phyloP scores from a whole-genome alignment of 2,113 vertebrate genomes.

The Paraplagusia blochii region DNA sequence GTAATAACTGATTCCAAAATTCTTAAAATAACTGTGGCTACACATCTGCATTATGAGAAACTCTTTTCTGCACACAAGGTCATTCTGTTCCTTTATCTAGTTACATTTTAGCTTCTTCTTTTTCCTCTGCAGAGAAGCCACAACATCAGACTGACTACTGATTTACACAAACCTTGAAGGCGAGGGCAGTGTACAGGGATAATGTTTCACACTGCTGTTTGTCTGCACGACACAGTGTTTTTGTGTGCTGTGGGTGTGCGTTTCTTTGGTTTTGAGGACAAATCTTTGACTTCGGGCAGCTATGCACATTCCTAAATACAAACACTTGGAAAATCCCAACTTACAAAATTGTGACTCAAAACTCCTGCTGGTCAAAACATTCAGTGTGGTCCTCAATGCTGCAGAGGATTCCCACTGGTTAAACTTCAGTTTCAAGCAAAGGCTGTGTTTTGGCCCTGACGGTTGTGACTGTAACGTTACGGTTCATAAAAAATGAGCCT shows the following conservation, averaged over 20 bases:
- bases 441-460: too few species aligned
- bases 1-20: background rate
- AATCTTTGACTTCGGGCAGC: background rate
- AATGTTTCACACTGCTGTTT: conserved; percentile 1
- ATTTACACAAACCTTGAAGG: conserved; percentile 21
- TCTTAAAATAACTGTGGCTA: conserved; percentile 19
- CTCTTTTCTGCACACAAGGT: conserved; percentile 32
- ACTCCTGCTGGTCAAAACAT: too few species aligned
- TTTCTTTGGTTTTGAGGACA: background rate
- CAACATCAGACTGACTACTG: conserved; percentile 12
- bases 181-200: background rate
- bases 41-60: background rate
- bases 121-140: conserved; percentile 24
- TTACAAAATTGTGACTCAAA: too few species aligned
- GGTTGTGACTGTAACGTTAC: too few species aligned
- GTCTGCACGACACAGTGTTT: conserved; percentile 1
- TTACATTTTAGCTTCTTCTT: conserved; percentile 4
- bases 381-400: too few species aligned
- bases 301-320: background rate
- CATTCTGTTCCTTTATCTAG: conserved; percentile 31
- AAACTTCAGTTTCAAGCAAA: too few species aligned
- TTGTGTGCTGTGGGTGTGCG: background rate
- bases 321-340: background rate
- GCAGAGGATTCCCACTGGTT: too few species aligned
- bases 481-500: too few species aligned